Percentiles rank a stretch among this genome's conserved stretches.
Conservation (phyloP, 1,140 invertebrate genomes). For the Neodiprion lecontei region DNA sequence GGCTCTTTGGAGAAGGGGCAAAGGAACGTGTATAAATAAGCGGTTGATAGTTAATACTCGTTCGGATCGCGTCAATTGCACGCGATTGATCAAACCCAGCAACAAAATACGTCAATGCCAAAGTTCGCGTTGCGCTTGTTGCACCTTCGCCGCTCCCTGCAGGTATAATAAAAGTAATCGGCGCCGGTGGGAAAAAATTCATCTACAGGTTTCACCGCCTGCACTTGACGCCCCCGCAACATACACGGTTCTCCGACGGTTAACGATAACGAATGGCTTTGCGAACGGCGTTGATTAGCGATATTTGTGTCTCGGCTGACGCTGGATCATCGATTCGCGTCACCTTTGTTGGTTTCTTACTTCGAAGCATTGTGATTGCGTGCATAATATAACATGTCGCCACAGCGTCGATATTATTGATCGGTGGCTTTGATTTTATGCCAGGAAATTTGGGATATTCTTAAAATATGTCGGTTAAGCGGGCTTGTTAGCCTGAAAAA, state of each 20-base stretch:
- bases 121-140: background rate
- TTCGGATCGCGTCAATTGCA: background rate
- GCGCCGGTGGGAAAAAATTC: background rate
- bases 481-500: too few relatives aligned
- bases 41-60: too few relatives aligned
- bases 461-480: too few relatives aligned
- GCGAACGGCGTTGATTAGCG: background rate
- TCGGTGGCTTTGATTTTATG: too few relatives aligned
- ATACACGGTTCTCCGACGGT: background rate
- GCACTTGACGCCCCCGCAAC: background rate
- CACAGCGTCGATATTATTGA: background rate
- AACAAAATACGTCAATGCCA: background rate
- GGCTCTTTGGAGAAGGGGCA: too few relatives aligned
- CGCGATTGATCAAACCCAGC: background rate
- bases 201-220: background rate
- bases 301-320: background rate
- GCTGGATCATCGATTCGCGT: background rate
- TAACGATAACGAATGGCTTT: constrained; percentile 3
- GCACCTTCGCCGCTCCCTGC: background rate
- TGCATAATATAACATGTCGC: background rate
- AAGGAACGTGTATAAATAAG: too few relatives aligned
- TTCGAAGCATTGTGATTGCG: background rate
- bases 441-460: too few relatives aligned
- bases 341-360: constrained; percentile 3
- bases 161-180: background rate